Conservation (phyloP, 2,888 invertebrate species). For the Rotaria magnacalcarata region DNA sequence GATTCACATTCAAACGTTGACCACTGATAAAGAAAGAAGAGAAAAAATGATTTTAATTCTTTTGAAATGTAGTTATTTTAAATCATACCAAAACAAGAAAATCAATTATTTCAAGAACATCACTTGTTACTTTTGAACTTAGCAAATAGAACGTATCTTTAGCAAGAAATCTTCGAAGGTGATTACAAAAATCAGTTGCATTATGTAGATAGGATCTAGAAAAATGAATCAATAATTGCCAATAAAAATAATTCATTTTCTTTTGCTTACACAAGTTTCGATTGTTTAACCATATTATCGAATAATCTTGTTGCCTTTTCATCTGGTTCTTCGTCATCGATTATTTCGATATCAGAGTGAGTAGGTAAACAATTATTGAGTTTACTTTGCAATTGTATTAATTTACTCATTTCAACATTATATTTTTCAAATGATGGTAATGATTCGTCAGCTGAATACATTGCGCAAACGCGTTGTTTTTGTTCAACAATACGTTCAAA, state of each 20-base stretch:
- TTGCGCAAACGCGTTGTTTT: background rate
- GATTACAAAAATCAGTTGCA: conserved; percentile 33
- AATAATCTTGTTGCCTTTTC: conserved; percentile 18
- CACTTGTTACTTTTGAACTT: conserved; percentile 7
- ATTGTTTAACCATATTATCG: conserved; percentile 35
- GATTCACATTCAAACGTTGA: conserved; percentile 4
- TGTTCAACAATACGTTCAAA: conserved; percentile 19
- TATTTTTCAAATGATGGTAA: conserved; percentile 19
- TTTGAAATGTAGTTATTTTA: background rate
- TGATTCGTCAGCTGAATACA: background rate
- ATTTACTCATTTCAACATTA: conserved; percentile 23
- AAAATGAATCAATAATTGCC: background rate
- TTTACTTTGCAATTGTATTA: background rate
- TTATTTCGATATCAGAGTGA: background rate
- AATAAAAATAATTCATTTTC: background rate
- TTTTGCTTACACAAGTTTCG: background rate
- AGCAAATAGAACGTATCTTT: conserved; percentile 14
- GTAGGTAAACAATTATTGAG: background rate
- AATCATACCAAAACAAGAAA: conserved; percentile 9
- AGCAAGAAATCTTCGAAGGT: background rate
- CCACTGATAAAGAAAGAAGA: background rate
- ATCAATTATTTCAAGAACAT: conserved; percentile 35
- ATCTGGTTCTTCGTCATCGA: conserved; percentile 3
- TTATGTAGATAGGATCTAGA: background rate
- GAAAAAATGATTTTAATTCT: background rate